Conservation (phyloP, 2,888 invertebrate genomes). For the Oscheius sp. region DNA sequence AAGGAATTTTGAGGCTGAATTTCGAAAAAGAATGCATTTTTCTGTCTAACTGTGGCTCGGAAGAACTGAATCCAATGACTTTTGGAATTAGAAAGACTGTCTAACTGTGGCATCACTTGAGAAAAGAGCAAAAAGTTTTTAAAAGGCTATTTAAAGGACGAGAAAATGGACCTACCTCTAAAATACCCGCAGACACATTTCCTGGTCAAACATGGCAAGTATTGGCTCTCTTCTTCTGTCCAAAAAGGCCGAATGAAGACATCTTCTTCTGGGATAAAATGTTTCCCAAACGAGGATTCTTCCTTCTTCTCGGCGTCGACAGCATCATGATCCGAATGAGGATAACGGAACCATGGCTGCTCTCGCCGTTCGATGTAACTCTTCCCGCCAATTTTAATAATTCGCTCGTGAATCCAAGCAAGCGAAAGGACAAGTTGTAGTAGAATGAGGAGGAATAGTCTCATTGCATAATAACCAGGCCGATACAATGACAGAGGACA, state of each 20-base stretch:
- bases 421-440: background rate
- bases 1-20: too few species aligned
- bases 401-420: background rate
- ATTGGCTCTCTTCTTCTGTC: slow-evolving; percentile 46
- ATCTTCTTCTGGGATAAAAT: slow-evolving; percentile 58
- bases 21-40: too few species aligned
- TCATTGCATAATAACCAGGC: background rate
- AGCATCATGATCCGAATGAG: slow-evolving; percentile 52
- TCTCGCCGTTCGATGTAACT: slow-evolving; percentile 51
- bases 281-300: slow-evolving; percentile 56
- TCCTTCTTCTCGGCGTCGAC: slow-evolving; percentile 43
- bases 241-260: slow-evolving; percentile 48
- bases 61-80: too few species aligned
- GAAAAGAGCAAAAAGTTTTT: too few species aligned
- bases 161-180: slow-evolving; percentile 44
- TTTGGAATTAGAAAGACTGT: too few species aligned
- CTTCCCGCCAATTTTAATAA: slow-evolving; percentile 40
- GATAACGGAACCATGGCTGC: slow-evolving; percentile 61
- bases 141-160: too few species aligned
- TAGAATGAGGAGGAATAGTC: too few species aligned
- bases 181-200: slow-evolving; percentile 63
- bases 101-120: too few species aligned
- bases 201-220: slow-evolving; percentile 60
- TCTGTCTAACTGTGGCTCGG: too few species aligned
- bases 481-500: background rate